These are phyloP conservation scores for Calidris pygmaea DNA, from an alignment of 2,113 vertebrate species.

Conservation along the genomic window DNA sequence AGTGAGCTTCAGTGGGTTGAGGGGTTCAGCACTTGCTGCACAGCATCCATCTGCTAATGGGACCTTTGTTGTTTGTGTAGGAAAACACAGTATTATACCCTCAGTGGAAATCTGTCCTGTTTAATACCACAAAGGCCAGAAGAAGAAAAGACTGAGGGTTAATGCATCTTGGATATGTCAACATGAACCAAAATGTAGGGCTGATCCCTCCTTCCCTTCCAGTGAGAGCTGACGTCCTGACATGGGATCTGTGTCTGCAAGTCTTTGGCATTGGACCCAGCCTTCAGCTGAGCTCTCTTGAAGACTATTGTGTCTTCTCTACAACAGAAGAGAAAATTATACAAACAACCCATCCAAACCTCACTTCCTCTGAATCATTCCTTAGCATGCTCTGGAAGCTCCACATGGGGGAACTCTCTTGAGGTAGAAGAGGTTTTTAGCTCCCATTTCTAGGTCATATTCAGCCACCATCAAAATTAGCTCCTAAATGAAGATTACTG, in stretches of 20 bases:
- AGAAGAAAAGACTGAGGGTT: not conserved
- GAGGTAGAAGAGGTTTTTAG: not conserved
- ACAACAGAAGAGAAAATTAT: not conserved
- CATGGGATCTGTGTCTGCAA: not conserved
- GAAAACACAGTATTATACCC: not conserved
- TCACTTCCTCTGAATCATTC: not conserved
- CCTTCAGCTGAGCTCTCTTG: not conserved
- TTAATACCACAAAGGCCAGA: not conserved
- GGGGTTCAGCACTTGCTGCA: not conserved
- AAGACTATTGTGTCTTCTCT: not conserved
- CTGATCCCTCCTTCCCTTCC: not conserved
- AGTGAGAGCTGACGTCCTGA: not conserved
- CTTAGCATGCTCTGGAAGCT: not conserved
- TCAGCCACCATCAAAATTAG: not conserved
- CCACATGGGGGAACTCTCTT: accelerated
- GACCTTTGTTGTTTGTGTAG: not conserved
- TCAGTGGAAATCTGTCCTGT: not conserved
- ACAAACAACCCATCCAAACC: not conserved
- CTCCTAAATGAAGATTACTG: not conserved
- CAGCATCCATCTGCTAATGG: not conserved
- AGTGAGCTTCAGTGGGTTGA: not conserved
- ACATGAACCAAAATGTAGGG: not conserved
- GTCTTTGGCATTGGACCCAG: not conserved
- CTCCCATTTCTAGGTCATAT: not conserved
- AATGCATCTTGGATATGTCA: not conserved